phyloP scores from a whole-genome alignment of 2,888 invertebrate genomes.

The Spilarctia lutea region DNA sequence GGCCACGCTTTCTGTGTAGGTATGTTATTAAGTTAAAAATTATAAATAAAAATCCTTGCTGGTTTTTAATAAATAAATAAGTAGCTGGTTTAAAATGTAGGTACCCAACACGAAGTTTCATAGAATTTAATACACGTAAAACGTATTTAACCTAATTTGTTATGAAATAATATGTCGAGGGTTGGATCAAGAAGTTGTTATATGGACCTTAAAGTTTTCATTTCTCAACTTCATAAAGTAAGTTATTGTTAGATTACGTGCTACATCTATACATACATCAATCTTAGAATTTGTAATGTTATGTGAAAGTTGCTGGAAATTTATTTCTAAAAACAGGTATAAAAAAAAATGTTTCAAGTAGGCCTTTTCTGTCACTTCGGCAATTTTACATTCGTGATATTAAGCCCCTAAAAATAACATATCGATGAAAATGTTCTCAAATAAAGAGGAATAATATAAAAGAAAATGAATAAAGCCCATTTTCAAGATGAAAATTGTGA shows the following conservation, averaged over 20 bases:
- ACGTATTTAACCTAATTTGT: neutral
- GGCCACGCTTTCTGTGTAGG: no score
- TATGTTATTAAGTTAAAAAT: no score
- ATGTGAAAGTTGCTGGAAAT: neutral
- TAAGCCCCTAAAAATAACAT: no score
- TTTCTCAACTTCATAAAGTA: neutral
- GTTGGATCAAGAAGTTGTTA: neutral
- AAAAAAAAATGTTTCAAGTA: no score
- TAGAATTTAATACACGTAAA: neutral
- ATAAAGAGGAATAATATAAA: no score
- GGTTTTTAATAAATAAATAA: no score
- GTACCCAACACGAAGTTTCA: neutral
- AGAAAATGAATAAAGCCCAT: neutral
- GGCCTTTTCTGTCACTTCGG: no score
- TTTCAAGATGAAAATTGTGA: neutral
- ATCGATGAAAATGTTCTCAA: no score
- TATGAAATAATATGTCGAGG: neutral
- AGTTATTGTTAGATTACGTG: neutral
- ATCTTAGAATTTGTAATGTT: neutral
- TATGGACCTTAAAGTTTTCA: neutral
- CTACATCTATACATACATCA: neutral
- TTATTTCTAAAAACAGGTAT: no score
- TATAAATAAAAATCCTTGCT: no score
- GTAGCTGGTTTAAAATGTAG: neutral
- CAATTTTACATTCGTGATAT: no score